Evolutionary conservation across 2,888 invertebrate species (phyloP), one percentile per base, ranked within the genome.

Genomic region (Strigamia crassipes): DNA sequence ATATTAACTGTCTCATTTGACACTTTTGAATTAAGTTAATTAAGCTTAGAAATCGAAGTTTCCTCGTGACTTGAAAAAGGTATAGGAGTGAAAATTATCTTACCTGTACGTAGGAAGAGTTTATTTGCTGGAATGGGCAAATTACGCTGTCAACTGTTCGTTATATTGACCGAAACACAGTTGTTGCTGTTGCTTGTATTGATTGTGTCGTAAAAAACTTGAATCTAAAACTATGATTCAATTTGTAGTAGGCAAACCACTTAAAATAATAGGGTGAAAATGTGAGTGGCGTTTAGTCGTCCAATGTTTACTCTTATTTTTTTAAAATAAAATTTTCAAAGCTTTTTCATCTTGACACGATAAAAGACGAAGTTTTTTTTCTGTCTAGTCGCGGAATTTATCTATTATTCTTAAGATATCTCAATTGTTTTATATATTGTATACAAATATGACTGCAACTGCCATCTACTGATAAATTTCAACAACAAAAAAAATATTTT

Each of bases 81-180:
- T 6, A 61, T 23, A 18, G 10, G 8, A 61, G 10, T 10, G 12
- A 61, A 8, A 61, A 61, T 18, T 61, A 23, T 23, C 61, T 61
- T 61, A 61, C 61, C 61, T 61, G 61, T 27, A 27, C 27, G 27
- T 61, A 8, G 61, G 61, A 61, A 61, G 61, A n/a, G n/a, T 23
- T n/a, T 23, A 61, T 61, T 61, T 61, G 61, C 61, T 23, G 61
- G 61, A 61, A 61, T 61, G 61, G 18, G 61, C 46, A 61, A 23
- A 18, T 18, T 61, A 61, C 18, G 61, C 23, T 61, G 61, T 61
- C 61, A 51, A 18, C 61, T 10, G 61, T 61, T 61, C 61, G 61
- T 61, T 61, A 61, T 61, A 61, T 61, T 61, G 61, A 61, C 61
- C 21, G 23, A 61, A 61, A 61, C 61, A 23, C 23, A 61, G 61